phyloP scores from a whole-genome alignment of 2,797 vertebrate genomes.

The Typhlichthys eigenmanni region DNA sequence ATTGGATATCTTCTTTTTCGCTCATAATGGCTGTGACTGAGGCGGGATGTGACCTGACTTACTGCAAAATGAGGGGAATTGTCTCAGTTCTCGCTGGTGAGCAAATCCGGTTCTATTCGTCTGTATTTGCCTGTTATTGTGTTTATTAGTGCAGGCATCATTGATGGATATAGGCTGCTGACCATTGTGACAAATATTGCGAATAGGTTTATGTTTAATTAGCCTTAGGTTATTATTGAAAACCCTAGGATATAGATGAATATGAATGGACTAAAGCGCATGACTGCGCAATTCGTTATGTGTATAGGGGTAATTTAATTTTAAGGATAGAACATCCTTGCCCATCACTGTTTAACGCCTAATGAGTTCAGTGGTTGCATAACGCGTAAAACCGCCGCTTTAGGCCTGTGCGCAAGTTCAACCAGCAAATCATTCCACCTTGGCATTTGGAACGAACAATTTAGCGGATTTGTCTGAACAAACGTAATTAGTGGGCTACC shows the following conservation, averaged over 20 bases:
- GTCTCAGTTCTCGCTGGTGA: slow-evolving; percentile 78
- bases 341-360: slow-evolving; percentile 4
- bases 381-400: slow-evolving; percentile 54
- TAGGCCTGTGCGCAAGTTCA: slow-evolving; percentile 31
- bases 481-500: background rate
- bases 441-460: slow-evolving; percentile 12
- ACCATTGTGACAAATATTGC: too few relatives aligned
- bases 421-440: background rate
- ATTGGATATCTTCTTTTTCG: slow-evolving; percentile 14
- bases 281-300: too few relatives aligned
- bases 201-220: background rate
- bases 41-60: slow-evolving; percentile 77
- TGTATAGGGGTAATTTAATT: too few relatives aligned
- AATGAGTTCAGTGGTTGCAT: slow-evolving; percentile 58
- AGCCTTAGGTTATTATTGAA: too few relatives aligned
- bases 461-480: slow-evolving; percentile 26
- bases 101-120: slow-evolving; percentile 12
- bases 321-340: slow-evolving; percentile 5
- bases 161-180: background rate
- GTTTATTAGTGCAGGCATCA: background rate
- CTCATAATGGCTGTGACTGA: slow-evolving; percentile 75
- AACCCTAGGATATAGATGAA: too few relatives aligned
- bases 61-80: slow-evolving; percentile 82
- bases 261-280: too few relatives aligned
- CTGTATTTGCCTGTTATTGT: background rate